These are phyloP conservation scores for Agonum fuliginosum DNA, from an alignment of 2,888 invertebrate species.

Conservation along the genomic window DNA sequence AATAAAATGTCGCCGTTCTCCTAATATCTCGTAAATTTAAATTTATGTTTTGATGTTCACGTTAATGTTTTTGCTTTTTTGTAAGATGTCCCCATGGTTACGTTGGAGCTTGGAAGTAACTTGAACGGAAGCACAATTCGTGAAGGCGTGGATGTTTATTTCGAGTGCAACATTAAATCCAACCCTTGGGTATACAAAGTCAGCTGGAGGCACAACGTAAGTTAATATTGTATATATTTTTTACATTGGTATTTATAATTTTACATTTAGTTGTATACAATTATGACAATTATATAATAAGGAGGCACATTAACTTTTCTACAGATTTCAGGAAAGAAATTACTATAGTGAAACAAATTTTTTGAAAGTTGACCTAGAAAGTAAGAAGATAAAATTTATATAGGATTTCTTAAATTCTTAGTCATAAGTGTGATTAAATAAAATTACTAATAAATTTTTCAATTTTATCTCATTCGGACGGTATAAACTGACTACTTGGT, in stretches of 20 bases:
- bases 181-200: slow-evolving; percentile 90
- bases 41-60: not conserved
- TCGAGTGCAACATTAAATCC: slow-evolving; percentile 92
- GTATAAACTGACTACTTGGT: too few relatives aligned
- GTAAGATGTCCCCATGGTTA: slow-evolving; percentile 89
- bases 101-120: slow-evolving; percentile 87
- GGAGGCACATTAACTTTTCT: too few relatives aligned
- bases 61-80: slow-evolving; percentile 63
- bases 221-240: slow-evolving; percentile 68
- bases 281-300: not conserved
- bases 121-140: slow-evolving; percentile 86
- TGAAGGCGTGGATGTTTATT: slow-evolving; percentile 93
- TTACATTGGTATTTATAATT: slow-evolving; percentile 3
- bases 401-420: too few relatives aligned
- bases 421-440: too few relatives aligned
- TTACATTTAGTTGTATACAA: not conserved
- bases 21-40: not conserved
- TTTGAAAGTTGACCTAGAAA: too few relatives aligned
- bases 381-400: too few relatives aligned
- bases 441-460: too few relatives aligned
- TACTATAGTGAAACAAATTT: too few relatives aligned
- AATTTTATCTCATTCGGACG: too few relatives aligned
- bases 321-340: too few relatives aligned
- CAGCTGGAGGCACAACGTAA: slow-evolving; percentile 86
- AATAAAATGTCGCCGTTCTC: too few relatives aligned